Base-by-base conservation (phyloP, 2,113 vertebrate genomes). In the Barnardius zonarius region DNA sequence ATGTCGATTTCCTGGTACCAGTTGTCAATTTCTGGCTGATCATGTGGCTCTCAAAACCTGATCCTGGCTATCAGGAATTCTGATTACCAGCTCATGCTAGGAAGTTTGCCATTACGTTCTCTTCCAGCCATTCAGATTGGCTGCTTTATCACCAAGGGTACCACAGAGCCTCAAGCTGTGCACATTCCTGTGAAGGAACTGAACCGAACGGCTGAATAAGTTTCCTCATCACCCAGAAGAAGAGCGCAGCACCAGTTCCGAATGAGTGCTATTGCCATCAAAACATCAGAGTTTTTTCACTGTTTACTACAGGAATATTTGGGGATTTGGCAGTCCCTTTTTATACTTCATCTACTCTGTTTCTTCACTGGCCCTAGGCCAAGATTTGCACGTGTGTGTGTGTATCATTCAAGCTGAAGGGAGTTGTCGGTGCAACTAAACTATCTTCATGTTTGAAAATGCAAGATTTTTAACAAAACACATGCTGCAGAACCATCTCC, bases 301-400 rank as follows among this genome's bases (percentile, higher is more conserved):
- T 7, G 31, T 35, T 69, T 57, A 25, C 33, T 37, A 11, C 1
- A 80, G 9, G n/a, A 77, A 66, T 31, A 49, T 37, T 61, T 44
- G 22, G 16, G 20, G 59, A 49, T 83, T 24, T 55, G 27, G 11
- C 43, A 82, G n/a, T n/a, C 18, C 20, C 18, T 83, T 74, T 68
- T 61, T 64, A 41, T 11, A 20, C 37, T 46, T 55, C 28, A 70
- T 20, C 39, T 80, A 18, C 54, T 79, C 63, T 76, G 12, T 44
- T 18, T 79, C 1, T 25, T 35, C 55, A 27, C 24, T 51, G 57
- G 46, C 59, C 48, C 30, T 7, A 41, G 68, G 68, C 37, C 49
- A 86, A 59, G 39, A 55, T 75, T 9, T 1, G 2, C 4, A 22
- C 0, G 0, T 33, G 8, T 16, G 24, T 24, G 10, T 24, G 9